Base-by-base conservation (phyloP, 2,113 vertebrate species). In the Limnothrissa miodon region DNA sequence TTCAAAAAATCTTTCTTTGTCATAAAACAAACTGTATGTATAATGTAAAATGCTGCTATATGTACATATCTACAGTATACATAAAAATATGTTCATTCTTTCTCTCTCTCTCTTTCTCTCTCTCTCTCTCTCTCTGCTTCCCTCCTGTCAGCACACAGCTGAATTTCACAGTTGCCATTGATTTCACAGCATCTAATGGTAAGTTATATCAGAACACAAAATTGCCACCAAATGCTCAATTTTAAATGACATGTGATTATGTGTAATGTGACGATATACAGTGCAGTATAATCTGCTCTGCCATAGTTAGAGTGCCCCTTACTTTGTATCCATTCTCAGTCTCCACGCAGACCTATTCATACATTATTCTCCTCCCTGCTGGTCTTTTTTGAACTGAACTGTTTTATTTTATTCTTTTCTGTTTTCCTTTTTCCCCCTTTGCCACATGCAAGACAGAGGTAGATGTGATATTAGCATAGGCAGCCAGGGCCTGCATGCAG, bases 111-210 rank as follows among this genome's bases (percentile, higher is more conserved):
- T 80, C 39, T 78, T 78, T 89, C 83, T 90, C 46, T 83, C 83
- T 84, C 79, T 66, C 25, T 70, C 6, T 36, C 3, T 70, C 62
- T 13, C 66, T 17, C 29, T 36, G 29, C 33, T 10, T 74, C 10
- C 33, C 29, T 39, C 59, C 66, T 36, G 42, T 62, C 91, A 98
- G 97, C 94, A 98, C 97, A 0, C 97, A 98, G 91, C 92, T 98
- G 90, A 98, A 98, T 93, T 98, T 98, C 93, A 98, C 97, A 0
- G 97, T 98, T 29, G 97, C 97, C 88, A 98, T 98, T 42, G 97
- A 98, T 93, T 98, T 98, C 93, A 98, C 97, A 79, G 97, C 97
- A 83, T 98, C 97, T 84, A 98, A 98, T 0, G 97, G 97, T 97
- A 92, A 95, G 95, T 89, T 46, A 70, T 29, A 10, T 10, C 56